A percentile compares a stretch with the other conserved stretches of the same genome.
Evolutionary conservation across 2,888 invertebrate genomes (phyloP).

Genomic region (Electrophaes corylata): DNA sequence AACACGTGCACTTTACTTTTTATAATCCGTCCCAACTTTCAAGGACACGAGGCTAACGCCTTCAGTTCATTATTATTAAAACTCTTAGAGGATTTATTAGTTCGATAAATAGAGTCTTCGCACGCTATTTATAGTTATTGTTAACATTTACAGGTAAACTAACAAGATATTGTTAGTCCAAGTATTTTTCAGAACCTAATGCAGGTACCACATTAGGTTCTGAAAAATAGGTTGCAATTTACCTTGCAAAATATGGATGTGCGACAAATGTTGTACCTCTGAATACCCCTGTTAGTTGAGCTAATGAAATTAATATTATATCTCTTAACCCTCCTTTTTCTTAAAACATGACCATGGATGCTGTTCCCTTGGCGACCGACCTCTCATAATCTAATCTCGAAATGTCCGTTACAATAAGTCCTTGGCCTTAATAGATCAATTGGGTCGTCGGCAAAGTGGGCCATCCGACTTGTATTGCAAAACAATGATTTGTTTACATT

Average conservation of each 20-base stretch:
- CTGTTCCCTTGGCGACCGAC: slow-evolving; percentile 9
- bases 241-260: too few species aligned
- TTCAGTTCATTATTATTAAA: slow-evolving; percentile 16
- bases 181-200: too few species aligned
- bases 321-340: too few species aligned
- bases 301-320: too few species aligned
- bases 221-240: too few species aligned
- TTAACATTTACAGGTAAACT: too few species aligned
- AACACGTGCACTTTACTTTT: slow-evolving; percentile 41
- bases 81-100: slow-evolving; percentile 9
- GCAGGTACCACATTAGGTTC: too few species aligned
- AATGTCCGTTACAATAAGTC: slow-evolving; percentile 26
- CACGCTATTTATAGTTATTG: too few species aligned
- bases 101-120: neutral
- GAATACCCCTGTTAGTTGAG: too few species aligned
- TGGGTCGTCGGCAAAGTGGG: slow-evolving; percentile 7
- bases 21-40: slow-evolving; percentile 25
- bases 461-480: slow-evolving; percentile 2
- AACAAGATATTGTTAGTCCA: too few species aligned
- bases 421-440: slow-evolving; percentile 25
- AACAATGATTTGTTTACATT: slow-evolving; percentile 7
- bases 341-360: too few species aligned
- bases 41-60: slow-evolving; percentile 30
- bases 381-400: slow-evolving; percentile 24
- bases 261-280: too few species aligned